Conservation (phyloP, 2,113 vertebrate species). For the Centropus unirufus region DNA sequence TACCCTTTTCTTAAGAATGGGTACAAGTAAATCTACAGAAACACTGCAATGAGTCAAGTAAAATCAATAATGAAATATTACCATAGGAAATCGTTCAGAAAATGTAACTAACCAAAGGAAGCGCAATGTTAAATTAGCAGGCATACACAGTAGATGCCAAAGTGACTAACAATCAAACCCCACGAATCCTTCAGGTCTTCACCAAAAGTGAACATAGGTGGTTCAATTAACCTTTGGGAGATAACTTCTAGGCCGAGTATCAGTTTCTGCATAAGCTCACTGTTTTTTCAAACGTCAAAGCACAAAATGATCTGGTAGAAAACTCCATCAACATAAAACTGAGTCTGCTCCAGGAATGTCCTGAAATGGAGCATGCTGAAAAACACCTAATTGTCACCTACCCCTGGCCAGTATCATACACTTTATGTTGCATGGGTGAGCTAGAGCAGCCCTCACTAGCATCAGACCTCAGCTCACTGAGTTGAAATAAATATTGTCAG, state of each 20-base stretch:
- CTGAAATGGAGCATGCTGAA: accelerated
- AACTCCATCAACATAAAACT: neutral
- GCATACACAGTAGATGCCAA: neutral
- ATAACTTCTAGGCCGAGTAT: neutral
- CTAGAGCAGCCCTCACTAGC: neutral
- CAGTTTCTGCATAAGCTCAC: neutral
- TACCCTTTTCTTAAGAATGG: neutral
- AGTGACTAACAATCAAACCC: neutral
- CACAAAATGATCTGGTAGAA: neutral
- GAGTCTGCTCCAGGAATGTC: neutral
- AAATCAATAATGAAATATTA: neutral
- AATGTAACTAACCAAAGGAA: neutral
- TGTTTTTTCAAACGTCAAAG: neutral
- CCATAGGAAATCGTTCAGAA: neutral
- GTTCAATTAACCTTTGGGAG: neutral
- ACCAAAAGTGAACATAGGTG: neutral
- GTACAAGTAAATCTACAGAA: conserved; percentile 7
- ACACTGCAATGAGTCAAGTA: neutral
- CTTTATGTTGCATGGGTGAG: neutral
- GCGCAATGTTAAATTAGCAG: neutral
- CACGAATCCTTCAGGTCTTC: neutral
- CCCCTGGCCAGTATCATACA: no score
- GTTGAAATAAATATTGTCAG: neutral
- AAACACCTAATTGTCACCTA: neutral
- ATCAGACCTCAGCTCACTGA: neutral